Base-by-base conservation (phyloP, 2,113 vertebrate species). In the Clarias magur region DNA sequence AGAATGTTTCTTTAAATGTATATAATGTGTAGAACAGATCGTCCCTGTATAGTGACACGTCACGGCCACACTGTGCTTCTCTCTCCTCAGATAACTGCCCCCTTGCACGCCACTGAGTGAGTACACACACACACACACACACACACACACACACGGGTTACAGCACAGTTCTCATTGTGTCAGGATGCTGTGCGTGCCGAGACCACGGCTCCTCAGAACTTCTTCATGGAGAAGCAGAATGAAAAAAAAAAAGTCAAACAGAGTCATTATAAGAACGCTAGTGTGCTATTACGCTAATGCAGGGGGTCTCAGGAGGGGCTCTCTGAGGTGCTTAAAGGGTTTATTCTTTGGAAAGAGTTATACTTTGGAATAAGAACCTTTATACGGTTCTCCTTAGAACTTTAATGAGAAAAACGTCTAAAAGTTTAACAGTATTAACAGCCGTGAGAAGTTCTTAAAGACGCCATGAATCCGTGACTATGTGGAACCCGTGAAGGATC, bases 61-160 rank as follows among this genome's bases (percentile, higher is more conserved):
- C 75, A 78, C 54, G 7, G 70, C 68, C 38, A 25, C 48, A 54
- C 34, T 16, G 62, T 23, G 59, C 62, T 63, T 48, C 60, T 53
- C n/a, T 54, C 11, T 63, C 27, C 67, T 53, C 56, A 90, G 89
- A 84, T 54, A 84, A 76, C 80, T 90, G 88, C 23, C 88, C 89
- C 54, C 54, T 19, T 16, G 13, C 54, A 42, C 79, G 80, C 25
- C 53, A 57, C 68, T 88, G 82, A 86, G 85, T 86, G 48, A 87
- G 68, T 12, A 7, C 15, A 59, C 62, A 67, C 68, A 80, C 73
- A 84, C 3, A 53, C 62, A 53, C 48, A 53, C 48, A 15, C 23
- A 76, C 48, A n/a, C 21, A 53, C 72, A 25, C 10, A 34, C 67
- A 34, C 27, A 70, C 63, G 30, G 21, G 25, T n/a, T 67, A 68